Evolutionary conservation across 2,888 invertebrate species (phyloP).

Genomic region (Spicauda simplicius): DNA sequence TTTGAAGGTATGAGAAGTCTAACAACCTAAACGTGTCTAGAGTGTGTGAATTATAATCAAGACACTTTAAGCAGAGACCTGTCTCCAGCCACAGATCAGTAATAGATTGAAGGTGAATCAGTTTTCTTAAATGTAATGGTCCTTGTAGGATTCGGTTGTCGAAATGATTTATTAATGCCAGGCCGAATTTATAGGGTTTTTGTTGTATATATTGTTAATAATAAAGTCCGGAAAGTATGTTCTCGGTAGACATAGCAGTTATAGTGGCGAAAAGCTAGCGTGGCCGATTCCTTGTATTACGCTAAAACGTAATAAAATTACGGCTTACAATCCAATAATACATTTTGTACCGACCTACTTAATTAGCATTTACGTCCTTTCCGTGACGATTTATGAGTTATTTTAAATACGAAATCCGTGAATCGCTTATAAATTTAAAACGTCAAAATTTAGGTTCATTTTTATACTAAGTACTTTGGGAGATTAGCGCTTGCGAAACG

Average conservation of each 20-base stretch:
- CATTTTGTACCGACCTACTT: not conserved
- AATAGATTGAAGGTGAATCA: too few species aligned
- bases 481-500: not conserved
- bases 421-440: too few species aligned
- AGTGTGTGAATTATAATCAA: too few species aligned
- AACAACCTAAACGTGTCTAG: too few species aligned
- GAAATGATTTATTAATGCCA: not conserved
- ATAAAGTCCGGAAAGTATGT: not conserved
- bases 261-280: too few species aligned
- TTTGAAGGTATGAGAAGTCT: too few species aligned
- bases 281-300: too few species aligned
- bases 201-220: not conserved
- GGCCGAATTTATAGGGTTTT: not conserved
- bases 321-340: not conserved
- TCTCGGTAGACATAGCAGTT: not conserved
- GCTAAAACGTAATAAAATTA: too few species aligned
- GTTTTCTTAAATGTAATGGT: too few species aligned
- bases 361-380: conserved; percentile 21
- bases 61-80: too few species aligned
- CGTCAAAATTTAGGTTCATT: not conserved
- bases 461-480: not conserved
- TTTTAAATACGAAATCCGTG: not conserved
- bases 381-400: conserved; percentile 7
- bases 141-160: too few species aligned
- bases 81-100: too few species aligned